These are phyloP conservation scores for Sceloporus undulatus DNA, from an alignment of 2,113 vertebrate species.

Conservation along the genomic window DNA sequence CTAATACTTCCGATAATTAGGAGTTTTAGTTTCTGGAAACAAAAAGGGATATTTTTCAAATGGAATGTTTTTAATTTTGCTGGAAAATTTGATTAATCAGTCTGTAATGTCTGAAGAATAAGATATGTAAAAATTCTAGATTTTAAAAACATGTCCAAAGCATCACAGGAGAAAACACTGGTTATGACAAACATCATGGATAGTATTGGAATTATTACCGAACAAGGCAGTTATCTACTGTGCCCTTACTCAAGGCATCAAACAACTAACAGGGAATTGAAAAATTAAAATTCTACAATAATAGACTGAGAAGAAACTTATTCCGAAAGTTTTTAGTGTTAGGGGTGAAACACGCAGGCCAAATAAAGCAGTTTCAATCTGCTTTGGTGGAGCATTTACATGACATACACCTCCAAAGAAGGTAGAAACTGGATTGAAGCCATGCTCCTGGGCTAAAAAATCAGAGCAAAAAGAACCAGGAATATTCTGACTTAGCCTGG, in stretches of 20 bases:
- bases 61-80: background rate
- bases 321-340: background rate
- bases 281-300: background rate
- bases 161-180: background rate
- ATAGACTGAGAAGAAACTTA: background rate
- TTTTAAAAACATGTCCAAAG: background rate
- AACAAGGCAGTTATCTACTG: background rate
- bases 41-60: background rate
- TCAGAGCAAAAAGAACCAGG: too few relatives aligned
- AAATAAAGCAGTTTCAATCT: too few relatives aligned
- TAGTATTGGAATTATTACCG: background rate
- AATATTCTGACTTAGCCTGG: too few relatives aligned
- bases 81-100: too few relatives aligned
- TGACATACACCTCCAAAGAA: too few relatives aligned
- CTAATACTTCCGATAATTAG: background rate
- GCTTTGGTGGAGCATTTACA: too few relatives aligned
- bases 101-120: background rate
- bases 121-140: background rate
- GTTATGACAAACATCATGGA: background rate
- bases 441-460: too few relatives aligned
- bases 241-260: background rate
- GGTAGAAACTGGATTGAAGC: too few relatives aligned
- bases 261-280: background rate
- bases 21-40: background rate
- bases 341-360: too few relatives aligned